These are phyloP conservation scores for Araneus ventricosus DNA, from an alignment of 1,140 invertebrate genomes.

Conservation along the genomic window DNA sequence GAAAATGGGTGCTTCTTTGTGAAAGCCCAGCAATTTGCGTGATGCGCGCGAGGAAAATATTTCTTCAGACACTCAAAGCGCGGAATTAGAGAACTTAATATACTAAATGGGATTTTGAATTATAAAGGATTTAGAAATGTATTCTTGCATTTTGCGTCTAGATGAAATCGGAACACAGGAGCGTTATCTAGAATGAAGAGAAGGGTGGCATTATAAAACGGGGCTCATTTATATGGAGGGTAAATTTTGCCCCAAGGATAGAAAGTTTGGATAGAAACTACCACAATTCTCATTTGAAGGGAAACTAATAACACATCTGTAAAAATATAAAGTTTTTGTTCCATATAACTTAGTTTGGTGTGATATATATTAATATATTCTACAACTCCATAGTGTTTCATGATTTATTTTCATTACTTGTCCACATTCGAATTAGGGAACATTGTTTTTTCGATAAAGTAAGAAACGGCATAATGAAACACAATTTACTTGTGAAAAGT, in stretches of 20 bases:
- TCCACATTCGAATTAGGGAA: too few relatives aligned
- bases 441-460: too few relatives aligned
- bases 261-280: background rate
- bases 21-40: background rate
- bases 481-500: too few relatives aligned
- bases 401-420: too few relatives aligned
- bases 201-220: background rate
- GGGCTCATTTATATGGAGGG: background rate
- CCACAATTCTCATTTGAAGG: background rate
- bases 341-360: too few relatives aligned
- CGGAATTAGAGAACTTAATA: background rate
- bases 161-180: background rate
- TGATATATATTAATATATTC: too few relatives aligned
- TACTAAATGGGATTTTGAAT: slow-evolving; percentile 19
- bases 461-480: too few relatives aligned
- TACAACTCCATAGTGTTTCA: too few relatives aligned
- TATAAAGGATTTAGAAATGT: background rate
- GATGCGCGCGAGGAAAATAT: background rate
- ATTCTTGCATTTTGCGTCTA: background rate
- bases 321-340: too few relatives aligned
- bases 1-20: background rate
- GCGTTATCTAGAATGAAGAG: background rate
- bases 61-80: background rate
- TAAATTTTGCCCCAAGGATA: background rate
- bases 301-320: too few relatives aligned